Conservation (phyloP, 2,888 invertebrate genomes). For the Eugnorisma glareosa region DNA sequence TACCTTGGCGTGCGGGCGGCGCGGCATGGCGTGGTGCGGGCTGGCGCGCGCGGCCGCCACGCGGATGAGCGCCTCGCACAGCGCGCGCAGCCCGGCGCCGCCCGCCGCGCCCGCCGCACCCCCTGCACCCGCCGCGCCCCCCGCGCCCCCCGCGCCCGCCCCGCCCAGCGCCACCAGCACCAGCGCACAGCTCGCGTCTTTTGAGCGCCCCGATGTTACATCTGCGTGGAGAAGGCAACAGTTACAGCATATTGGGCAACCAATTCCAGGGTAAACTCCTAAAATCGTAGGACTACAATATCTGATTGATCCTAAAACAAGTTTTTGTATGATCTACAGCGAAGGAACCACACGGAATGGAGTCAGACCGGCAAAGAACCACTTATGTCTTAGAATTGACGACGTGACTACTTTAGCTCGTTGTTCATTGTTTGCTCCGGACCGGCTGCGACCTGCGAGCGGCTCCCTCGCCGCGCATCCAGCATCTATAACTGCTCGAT, state of each 20-base stretch:
- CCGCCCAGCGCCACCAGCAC: conserved; percentile 75
- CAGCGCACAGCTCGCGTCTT: conserved; percentile 79
- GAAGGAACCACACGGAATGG: background rate
- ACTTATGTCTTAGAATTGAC: too few species aligned
- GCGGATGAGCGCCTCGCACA: conserved; percentile 90
- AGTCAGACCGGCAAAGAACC: too few species aligned
- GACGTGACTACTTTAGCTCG: too few species aligned
- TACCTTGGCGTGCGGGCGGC: conserved; percentile 88
- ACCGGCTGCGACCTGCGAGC: too few species aligned
- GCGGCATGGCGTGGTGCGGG: conserved; percentile 88
- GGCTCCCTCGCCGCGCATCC: too few species aligned
- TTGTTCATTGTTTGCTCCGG: too few species aligned
- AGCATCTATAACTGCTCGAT: too few species aligned
- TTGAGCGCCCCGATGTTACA: conserved; percentile 81
- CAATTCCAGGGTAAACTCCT: too few species aligned
- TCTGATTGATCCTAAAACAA: background rate
- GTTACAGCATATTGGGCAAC: background rate
- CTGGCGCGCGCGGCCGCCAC: conserved; percentile 89
- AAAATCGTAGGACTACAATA: background rate
- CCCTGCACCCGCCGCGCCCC: conserved; percentile 48
- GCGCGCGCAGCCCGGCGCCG: conserved; percentile 80
- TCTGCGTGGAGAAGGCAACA: conserved; percentile 69
- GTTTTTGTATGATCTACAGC: background rate
- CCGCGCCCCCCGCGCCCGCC: conserved; percentile 50
- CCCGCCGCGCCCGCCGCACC: conserved; percentile 65